phyloP scores from a whole-genome alignment of 2,888 invertebrate species.

The Drosophila ezoana region DNA sequence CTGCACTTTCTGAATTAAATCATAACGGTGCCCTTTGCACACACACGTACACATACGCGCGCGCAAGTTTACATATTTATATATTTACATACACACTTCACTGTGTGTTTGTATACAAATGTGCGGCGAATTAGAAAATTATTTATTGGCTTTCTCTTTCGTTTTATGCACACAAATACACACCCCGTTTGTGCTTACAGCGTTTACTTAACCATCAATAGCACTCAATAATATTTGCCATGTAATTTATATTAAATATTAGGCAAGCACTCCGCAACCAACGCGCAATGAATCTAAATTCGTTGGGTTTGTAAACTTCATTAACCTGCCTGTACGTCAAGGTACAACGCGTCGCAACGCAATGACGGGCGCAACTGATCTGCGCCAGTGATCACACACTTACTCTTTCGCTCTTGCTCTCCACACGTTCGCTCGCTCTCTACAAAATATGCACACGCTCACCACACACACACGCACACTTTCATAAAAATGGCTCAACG shows the following conservation, averaged over 20 bases:
- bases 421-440: conserved; percentile 26
- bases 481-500: conserved; percentile 3
- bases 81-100: conserved; percentile 10
- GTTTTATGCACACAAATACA: conserved; percentile 3
- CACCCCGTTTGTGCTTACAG: conserved; percentile 2
- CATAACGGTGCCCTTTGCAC: conserved; percentile 21
- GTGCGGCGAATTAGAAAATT: conserved; percentile 37
- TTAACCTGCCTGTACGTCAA: conserved; percentile 39
- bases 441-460: conserved; percentile 8
- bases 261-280: conserved; percentile 25
- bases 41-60: neutral
- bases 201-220: conserved; percentile 26
- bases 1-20: conserved; percentile 44
- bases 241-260: conserved; percentile 44
- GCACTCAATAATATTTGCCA: conserved; percentile 22
- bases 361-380: conserved; percentile 58
- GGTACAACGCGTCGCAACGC: conserved; percentile 43
- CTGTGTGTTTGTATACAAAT: conserved; percentile 23
- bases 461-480: neutral
- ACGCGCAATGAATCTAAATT: conserved; percentile 27
- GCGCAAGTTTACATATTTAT: neutral
- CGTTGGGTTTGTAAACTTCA: conserved; percentile 27
- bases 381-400: conserved; percentile 39
- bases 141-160: conserved; percentile 53
- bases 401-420: conserved; percentile 15